Percentiles rank a stretch among this genome's conserved stretches.
Evolutionary conservation across 2,797 vertebrate genomes (phyloP).

Genomic region (Semaprochilodus insignis): DNA sequence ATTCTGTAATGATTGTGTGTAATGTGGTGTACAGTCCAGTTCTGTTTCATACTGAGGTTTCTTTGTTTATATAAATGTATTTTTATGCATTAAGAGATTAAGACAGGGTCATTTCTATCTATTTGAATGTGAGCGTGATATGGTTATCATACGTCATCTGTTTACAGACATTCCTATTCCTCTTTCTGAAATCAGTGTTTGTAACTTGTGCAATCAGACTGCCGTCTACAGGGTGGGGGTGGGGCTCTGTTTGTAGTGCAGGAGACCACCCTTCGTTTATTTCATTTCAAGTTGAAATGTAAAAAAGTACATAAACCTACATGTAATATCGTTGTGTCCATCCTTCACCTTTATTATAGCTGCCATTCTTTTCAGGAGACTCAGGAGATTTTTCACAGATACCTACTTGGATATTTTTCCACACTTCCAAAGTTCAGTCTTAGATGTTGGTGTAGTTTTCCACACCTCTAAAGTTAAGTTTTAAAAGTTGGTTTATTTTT

Average conservation of each 20-base stretch:
- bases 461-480: no score
- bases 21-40: slow-evolving; percentile 28
- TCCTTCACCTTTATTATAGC: no score
- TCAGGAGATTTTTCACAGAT: no score
- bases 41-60: slow-evolving; percentile 35
- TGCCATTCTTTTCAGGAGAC: no score
- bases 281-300: no score
- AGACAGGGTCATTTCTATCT: slow-evolving; percentile 55
- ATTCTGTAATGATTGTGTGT: slow-evolving; percentile 23
- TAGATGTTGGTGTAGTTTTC: no score
- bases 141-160: slow-evolving; percentile 26
- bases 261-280: no score
- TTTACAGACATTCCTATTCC: slow-evolving; percentile 21
- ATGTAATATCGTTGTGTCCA: no score
- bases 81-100: slow-evolving; percentile 44
- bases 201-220: slow-evolving; percentile 20
- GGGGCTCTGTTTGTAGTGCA: not conserved
- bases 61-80: slow-evolving; percentile 49
- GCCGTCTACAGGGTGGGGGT: not conserved
- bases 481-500: no score
- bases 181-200: slow-evolving; percentile 15
- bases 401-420: no score
- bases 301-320: no score
- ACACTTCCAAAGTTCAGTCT: no score
- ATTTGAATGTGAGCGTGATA: slow-evolving; percentile 52